These are phyloP conservation scores for Drosophila pegasa DNA, from an alignment of 2,888 invertebrate species.

Conservation along the genomic window DNA sequence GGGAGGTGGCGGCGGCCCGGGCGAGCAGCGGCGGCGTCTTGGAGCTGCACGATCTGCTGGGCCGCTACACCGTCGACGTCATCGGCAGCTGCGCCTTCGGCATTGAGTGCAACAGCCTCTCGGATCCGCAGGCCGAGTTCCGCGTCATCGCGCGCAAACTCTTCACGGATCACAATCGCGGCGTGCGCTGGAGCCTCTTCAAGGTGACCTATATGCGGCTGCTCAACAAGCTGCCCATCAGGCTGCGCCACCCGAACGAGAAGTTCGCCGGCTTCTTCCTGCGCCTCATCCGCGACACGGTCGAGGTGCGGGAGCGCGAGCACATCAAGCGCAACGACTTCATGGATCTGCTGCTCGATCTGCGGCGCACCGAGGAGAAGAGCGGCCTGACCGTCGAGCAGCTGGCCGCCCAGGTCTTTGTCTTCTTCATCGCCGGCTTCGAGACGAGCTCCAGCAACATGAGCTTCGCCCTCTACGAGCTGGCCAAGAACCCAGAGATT, in stretches of 20 bases:
- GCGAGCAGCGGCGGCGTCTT: constrained; percentile 39
- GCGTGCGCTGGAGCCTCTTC: constrained; percentile 62
- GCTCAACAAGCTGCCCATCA: constrained; percentile 16
- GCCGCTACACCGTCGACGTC: constrained; percentile 85
- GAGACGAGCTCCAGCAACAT: constrained; percentile 86
- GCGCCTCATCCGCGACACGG: constrained; percentile 64
- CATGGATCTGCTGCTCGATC: constrained; percentile 69
- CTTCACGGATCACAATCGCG: background rate
- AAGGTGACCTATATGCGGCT: constrained; percentile 40
- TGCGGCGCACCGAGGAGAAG: constrained; percentile 60
- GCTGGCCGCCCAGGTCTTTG: constrained; percentile 86
- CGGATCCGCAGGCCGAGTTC: constrained; percentile 82
- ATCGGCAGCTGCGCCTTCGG: constrained; percentile 85
- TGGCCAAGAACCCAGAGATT: constrained; percentile 85
- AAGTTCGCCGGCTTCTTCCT: constrained; percentile 53
- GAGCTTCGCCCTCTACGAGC: constrained; percentile 85
- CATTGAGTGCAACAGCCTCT: constrained; percentile 84
- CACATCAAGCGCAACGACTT: constrained; percentile 74
- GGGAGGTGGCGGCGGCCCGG: background rate
- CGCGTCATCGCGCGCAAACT: constrained; percentile 61
- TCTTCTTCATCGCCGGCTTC: constrained; percentile 86
- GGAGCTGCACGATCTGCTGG: constrained; percentile 84
- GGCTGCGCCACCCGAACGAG: background rate
- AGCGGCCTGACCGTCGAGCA: constrained; percentile 84
- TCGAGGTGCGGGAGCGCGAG: constrained; percentile 61